Evolutionary conservation across 1,140 invertebrate genomes (phyloP), one percentile per base, ranked within the genome.

Genomic region (Forficula auricularia): DNA sequence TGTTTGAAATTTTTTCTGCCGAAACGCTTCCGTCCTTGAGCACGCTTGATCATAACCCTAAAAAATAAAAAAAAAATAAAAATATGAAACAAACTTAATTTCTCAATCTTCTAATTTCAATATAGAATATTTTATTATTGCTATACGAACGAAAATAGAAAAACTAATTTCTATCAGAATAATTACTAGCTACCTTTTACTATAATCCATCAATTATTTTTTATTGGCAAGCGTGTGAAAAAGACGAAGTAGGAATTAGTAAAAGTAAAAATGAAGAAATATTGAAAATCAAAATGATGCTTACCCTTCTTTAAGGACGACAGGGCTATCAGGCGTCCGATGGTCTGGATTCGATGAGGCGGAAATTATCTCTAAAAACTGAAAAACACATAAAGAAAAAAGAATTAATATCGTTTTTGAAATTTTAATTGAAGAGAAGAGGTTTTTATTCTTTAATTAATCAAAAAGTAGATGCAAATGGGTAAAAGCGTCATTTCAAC

Each of bases 291-390:
- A 8, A 41, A 42, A 19, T 19, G 3, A 44, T 36, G 64, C 76
- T 73, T 69, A 90, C 85, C 85, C 85, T 73, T 90, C 85, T 69
- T 90, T 89, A n/a, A 91, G 66, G 47, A 84, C 68, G 48, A 89
- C 79, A 45, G 85, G 81, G 53, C 57, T 59, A 48, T 67, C 65
- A 42, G 57, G 52, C 39, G 51, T 56, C 46, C 55, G 55, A 44
- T 61, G 56, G 37, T 51, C 51, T 10, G 59, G 57, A 46, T 59
- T 65, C 27, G 68, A 67, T 37, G 72, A 76, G 2, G 82, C 82
- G 4, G 85, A 90, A 54, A 91, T 86, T 45, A 88, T 79, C 65
- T 91, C 86, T 46, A 91, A 65, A 64, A 88, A 90, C 68, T 87
- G 55, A 22, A 66, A 62, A 41, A 45, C 48, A 49, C 41, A 40